Evolutionary conservation across 1,140 invertebrate genomes (phyloP).

Genomic region (Panagrolaimus sp.): DNA sequence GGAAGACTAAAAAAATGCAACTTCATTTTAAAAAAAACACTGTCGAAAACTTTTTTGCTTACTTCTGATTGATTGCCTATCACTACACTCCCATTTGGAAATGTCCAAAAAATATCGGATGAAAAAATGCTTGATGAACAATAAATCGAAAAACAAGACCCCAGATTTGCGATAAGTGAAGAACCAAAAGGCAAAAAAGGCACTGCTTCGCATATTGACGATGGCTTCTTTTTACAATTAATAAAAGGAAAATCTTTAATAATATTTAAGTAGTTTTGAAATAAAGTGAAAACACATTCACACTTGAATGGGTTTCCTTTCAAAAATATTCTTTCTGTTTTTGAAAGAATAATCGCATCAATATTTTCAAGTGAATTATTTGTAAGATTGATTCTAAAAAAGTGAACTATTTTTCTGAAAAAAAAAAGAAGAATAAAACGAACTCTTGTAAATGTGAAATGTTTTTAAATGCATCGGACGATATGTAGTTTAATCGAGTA

Average conservation of each 20-base stretch:
- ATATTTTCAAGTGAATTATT: slow-evolving; percentile 26
- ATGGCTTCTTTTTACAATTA: slow-evolving; percentile 16
- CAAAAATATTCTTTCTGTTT: slow-evolving; percentile 21
- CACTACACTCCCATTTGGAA: slow-evolving; percentile 30
- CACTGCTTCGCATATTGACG: slow-evolving; percentile 21
- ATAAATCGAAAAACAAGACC: slow-evolving; percentile 39
- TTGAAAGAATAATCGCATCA: slow-evolving; percentile 16
- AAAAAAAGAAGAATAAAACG: slow-evolving; percentile 8
- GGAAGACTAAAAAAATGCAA: neutral
- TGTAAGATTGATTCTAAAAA: slow-evolving; percentile 35
- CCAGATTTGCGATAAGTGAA: slow-evolving; percentile 31
- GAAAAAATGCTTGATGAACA: slow-evolving; percentile 18
- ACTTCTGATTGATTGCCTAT: slow-evolving; percentile 19
- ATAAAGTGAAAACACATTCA: slow-evolving; percentile 28
- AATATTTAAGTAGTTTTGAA: slow-evolving; percentile 19
- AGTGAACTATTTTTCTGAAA: neutral
- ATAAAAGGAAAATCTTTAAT: slow-evolving; percentile 21
- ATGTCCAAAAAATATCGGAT: slow-evolving; percentile 18
- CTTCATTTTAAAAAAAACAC: too few species aligned
- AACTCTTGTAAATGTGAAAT: slow-evolving; percentile 32
- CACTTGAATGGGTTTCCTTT: slow-evolving; percentile 35
- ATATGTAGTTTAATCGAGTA: slow-evolving; percentile 32
- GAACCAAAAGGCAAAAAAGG: slow-evolving; percentile 35
- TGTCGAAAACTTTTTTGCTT: slow-evolving; percentile 11
- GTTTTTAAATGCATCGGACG: slow-evolving; percentile 38